Evolutionary conservation across 2,113 vertebrate genomes (phyloP).

Genomic region (Numida meleagris): DNA sequence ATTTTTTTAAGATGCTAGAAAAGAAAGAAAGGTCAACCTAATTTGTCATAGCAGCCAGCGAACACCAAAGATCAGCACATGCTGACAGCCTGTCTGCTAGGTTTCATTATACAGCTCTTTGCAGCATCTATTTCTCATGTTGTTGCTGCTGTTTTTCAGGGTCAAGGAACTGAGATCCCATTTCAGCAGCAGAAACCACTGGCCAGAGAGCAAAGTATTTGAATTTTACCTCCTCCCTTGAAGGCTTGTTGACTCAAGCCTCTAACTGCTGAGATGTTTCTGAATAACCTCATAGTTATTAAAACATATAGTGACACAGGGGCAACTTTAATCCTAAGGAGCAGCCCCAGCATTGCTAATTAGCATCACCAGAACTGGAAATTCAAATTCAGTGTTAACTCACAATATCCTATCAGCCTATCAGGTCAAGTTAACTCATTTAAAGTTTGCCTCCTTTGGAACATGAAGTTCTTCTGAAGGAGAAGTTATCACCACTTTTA

Average conservation of each 20-base stretch:
- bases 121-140: slow-evolving; percentile 70
- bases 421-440: not conserved
- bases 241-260: not conserved
- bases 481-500: too few relatives aligned
- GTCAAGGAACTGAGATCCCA: slow-evolving; percentile 67
- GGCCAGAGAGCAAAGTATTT: slow-evolving; percentile 25
- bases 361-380: not conserved
- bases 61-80: slow-evolving; percentile 66
- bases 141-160: slow-evolving; percentile 70
- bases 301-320: not conserved
- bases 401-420: not conserved
- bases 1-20: slow-evolving; percentile 7
- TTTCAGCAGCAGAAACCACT: slow-evolving; percentile 64
- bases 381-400: not conserved
- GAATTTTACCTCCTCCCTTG: slow-evolving; percentile 14
- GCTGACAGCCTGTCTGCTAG: slow-evolving; percentile 66
- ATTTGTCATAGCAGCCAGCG: slow-evolving; percentile 70
- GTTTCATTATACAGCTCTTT: slow-evolving; percentile 75
- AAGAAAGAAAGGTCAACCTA: slow-evolving; percentile 69
- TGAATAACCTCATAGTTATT: not conserved
- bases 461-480: not conserved
- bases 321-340: not conserved
- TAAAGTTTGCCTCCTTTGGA: slow-evolving; percentile 6
- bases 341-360: not conserved
- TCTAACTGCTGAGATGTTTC: not conserved